Conservation (phyloP, 2,888 invertebrate genomes). For the Apamea monoglypha region DNA sequence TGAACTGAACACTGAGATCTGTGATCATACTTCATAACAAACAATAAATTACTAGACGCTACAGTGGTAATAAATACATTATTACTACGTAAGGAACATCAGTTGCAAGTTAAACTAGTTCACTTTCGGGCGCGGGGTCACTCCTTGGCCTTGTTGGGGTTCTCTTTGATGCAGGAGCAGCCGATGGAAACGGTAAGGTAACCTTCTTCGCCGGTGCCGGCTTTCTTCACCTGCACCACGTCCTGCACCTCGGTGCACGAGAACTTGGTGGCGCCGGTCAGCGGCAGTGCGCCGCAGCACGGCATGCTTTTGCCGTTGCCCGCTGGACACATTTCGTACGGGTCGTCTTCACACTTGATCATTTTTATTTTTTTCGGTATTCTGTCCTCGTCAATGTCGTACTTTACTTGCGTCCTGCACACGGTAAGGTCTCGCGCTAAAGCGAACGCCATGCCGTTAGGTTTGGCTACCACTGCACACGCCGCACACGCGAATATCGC, state of each 20-base stretch:
- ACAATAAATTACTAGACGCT: conserved; percentile 48
- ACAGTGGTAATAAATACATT: conserved; percentile 43
- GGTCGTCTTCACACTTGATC: conserved; percentile 72
- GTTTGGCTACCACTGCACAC: conserved; percentile 27
- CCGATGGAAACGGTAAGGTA: conserved; percentile 52
- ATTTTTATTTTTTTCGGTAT: conserved; percentile 78
- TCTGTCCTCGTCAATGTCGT: conserved; percentile 70
- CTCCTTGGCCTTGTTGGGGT: conserved; percentile 37
- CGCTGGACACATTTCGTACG: conserved; percentile 58
- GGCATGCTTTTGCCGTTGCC: conserved; percentile 24
- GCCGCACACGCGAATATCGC: conserved; percentile 27
- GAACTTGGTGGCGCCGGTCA: conserved; percentile 20
- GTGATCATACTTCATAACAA: conserved; percentile 25
- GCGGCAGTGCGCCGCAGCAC: conserved; percentile 49
- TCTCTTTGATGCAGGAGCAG: conserved; percentile 59
- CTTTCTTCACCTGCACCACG: conserved; percentile 38
- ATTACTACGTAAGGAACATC: conserved; percentile 47
- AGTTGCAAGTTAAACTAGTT: background rate
- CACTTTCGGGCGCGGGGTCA: conserved; percentile 1
- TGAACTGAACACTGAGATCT: conserved; percentile 26
- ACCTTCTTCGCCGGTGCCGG: background rate
- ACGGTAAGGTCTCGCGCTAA: conserved; percentile 43
- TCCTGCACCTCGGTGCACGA: conserved; percentile 61
- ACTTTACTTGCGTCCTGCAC: conserved; percentile 65
- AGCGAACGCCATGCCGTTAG: conserved; percentile 32